These are phyloP conservation scores for Bombus affinis DNA, from an alignment of 1,140 invertebrate genomes.

Conservation along the genomic window DNA sequence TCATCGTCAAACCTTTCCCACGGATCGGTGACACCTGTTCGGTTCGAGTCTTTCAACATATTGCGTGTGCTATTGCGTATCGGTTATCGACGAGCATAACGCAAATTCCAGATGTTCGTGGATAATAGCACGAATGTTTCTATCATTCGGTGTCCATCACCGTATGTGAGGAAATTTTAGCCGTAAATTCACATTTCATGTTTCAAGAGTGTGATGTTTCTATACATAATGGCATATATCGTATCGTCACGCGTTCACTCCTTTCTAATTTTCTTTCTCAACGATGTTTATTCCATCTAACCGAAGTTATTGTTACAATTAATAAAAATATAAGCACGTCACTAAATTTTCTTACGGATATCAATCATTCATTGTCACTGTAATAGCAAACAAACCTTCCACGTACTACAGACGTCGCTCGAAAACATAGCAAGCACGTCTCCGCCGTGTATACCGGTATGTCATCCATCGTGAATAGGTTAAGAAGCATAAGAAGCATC, in stretches of 20 bases:
- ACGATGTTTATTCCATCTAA: no score
- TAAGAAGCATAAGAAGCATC: not conserved
- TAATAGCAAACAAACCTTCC: not conserved
- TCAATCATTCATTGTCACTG: not conserved
- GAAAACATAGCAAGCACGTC: no score
- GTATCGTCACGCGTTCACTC: not conserved
- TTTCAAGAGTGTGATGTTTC: not conserved
- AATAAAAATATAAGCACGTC: no score
- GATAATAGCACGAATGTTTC: not conserved
- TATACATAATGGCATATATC: not conserved
- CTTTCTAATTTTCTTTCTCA: not conserved
- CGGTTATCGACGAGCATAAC: not conserved
- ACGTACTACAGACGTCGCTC: not conserved
- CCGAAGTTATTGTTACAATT: no score
- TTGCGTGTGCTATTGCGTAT: constrained; percentile 8
- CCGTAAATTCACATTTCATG: constrained; percentile 2
- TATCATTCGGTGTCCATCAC: not conserved
- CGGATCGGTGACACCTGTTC: constrained; percentile 40
- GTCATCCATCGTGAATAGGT: not conserved
- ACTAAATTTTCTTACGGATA: not conserved
- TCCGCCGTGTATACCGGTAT: not conserved
- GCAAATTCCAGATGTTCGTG: constrained; percentile 2
- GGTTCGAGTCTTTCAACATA: constrained; percentile 21
- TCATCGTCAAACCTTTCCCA: constrained; percentile 31
- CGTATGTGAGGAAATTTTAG: constrained; percentile 16